These are phyloP conservation scores for Ciconia stormi DNA, from an alignment of 2,113 vertebrate genomes.

Conservation along the genomic window DNA sequence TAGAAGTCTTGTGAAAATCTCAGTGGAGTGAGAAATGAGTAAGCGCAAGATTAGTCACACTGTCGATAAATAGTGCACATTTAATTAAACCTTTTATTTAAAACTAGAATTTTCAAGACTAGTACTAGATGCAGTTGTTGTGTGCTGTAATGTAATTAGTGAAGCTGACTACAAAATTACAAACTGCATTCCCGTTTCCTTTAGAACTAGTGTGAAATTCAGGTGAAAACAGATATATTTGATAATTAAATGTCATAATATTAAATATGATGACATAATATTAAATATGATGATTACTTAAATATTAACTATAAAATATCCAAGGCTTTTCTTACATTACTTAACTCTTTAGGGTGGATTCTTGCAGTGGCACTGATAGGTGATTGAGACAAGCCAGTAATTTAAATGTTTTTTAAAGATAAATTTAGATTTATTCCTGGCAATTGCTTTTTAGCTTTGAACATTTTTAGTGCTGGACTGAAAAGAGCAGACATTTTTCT, in stretches of 20 bases:
- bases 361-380: background rate
- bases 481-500: slow-evolving; percentile 27
- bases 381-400: background rate
- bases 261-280: background rate
- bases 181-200: background rate
- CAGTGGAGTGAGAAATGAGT: background rate
- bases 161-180: background rate
- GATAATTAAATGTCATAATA: background rate
- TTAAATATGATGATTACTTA: too few species aligned
- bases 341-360: background rate
- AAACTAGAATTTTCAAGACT: background rate
- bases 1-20: background rate
- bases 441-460: slow-evolving; percentile 26
- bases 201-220: background rate
- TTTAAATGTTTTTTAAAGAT: slow-evolving; percentile 2
- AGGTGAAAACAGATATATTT: background rate
- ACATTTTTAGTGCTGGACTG: background rate
- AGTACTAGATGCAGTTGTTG: background rate
- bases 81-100: background rate
- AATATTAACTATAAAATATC: background rate
- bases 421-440: slow-evolving; percentile 41
- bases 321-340: background rate
- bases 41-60: background rate
- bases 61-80: background rate
- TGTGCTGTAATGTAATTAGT: background rate